Conservation (phyloP, 2,888 invertebrate genomes). For the Gryllus longicercus region DNA sequence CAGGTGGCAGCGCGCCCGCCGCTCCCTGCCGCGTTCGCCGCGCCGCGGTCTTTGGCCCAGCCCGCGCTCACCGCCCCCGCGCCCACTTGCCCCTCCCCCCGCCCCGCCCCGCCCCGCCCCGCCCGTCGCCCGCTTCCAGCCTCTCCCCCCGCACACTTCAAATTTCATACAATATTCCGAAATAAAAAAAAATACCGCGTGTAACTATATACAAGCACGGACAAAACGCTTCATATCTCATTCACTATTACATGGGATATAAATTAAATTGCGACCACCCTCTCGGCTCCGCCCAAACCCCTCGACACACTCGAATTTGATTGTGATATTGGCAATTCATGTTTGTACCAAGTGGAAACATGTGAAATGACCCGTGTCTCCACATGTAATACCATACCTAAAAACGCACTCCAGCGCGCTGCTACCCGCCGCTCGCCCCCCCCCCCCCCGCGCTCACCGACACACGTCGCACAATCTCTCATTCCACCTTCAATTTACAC, state of each 20-base stretch:
- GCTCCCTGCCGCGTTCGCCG: not conserved
- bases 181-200: not conserved
- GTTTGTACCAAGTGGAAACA: not conserved
- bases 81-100: not conserved
- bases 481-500: too few species aligned
- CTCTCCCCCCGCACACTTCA: not conserved
- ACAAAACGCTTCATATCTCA: slow-evolving; percentile 4
- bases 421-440: not conserved
- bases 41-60: not conserved
- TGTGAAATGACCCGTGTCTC: slow-evolving; percentile 17
- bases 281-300: not conserved
- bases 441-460: not conserved
- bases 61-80: not conserved
- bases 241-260: not conserved
- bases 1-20: not conserved
- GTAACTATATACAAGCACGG: slow-evolving; percentile 6
- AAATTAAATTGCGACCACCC: slow-evolving; percentile 7
- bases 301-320: not conserved
- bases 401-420: not conserved
- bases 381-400: slow-evolving; percentile 5
- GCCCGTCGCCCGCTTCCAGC: not conserved
- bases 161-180: not conserved
- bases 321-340: slow-evolving; percentile 17
- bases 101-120: not conserved
- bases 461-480: too few species aligned